Base-by-base conservation (phyloP, 2,113 vertebrate genomes). In the Thamnaconus septentrionalis region DNA sequence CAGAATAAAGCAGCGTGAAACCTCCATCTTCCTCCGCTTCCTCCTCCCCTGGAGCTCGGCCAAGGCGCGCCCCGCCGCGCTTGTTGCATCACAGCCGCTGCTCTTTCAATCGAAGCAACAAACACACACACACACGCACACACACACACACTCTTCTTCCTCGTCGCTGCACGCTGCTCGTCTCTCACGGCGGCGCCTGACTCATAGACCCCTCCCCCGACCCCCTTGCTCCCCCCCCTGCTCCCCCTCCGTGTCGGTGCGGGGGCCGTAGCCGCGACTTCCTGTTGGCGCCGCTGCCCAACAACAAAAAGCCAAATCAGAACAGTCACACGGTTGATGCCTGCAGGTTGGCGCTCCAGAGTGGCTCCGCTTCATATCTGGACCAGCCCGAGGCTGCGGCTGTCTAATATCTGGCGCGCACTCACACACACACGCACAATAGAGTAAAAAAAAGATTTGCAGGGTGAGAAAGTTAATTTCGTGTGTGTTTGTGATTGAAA, bases 91-190 rank as follows among this genome's bases (percentile, higher is more conserved):
- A 6, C 66, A 54, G 48, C 53, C 58, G 3, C 61, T 70, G 71
- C 70, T 75, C 73, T 72, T 76, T 82, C 69, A 79, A 77, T 77
- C 73, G 76, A 80, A 84, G 54, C 69, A 60, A 58, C 69, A 64
- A 59, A 64, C 39, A 70, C 3, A 47, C 5, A 43, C 18, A 31
- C 18, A 31, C 18, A 31, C 18, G 2, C 18, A 31, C 18, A 31
- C 18, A 31, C 18, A 31, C 18, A 31, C 18, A 31, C 18, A 31
- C 18, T 31, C 18, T 31, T 31, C 18, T 31, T 31, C 18, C 18
- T 31, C 18, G 18, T 31, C 18, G 18, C 18, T 31, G n/a, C 69
- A 53, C n/a, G 64, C 82, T 63, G 71, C 61, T 66, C 69, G 66
- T 60, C 65, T 45, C 5, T 18, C 11, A 8, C 58, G 3, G 60